A percentile compares a stretch with the other conserved stretches of the same genome.
These are phyloP conservation scores for Plumapathes pennacea DNA, from an alignment of 92 coral and sea anemone species.

Conservation along the genomic window DNA sequence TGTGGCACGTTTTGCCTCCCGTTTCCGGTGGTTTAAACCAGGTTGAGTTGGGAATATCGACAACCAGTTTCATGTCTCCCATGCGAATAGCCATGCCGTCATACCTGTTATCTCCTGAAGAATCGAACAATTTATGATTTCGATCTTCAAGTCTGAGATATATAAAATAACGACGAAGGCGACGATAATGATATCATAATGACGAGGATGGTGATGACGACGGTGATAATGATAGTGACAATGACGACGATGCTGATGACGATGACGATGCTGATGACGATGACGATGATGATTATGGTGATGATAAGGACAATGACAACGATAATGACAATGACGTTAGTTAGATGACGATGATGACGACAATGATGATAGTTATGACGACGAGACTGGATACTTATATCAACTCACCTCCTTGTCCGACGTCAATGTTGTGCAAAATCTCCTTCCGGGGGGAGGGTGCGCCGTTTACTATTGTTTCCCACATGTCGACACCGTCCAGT, in stretches of 20 bases:
- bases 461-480: too few species aligned
- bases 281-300: background rate
- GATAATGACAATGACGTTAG: background rate
- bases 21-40: slow-evolving; percentile 52
- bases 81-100: slow-evolving; percentile 42
- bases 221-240: slow-evolving; percentile 12
- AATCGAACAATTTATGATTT: slow-evolving; percentile 8
- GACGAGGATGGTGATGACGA: slow-evolving; percentile 4
- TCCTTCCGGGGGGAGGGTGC: too few species aligned
- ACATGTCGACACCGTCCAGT: too few species aligned
- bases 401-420: too few species aligned
- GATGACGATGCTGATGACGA: background rate
- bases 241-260: background rate
- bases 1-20: too few species aligned
- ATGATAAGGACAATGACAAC: background rate
- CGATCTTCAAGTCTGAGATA: too few species aligned
- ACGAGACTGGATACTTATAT: too few species aligned
- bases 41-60: slow-evolving; percentile 33
- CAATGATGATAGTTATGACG: too few species aligned
- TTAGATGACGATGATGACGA: too few species aligned
- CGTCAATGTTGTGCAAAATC: too few species aligned
- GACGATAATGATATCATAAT: too few species aligned
- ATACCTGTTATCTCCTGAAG: background rate
- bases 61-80: slow-evolving; percentile 41
- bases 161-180: too few species aligned